Evolutionary conservation across 2,113 vertebrate species (phyloP).

Genomic region (Gambusia affinis): DNA sequence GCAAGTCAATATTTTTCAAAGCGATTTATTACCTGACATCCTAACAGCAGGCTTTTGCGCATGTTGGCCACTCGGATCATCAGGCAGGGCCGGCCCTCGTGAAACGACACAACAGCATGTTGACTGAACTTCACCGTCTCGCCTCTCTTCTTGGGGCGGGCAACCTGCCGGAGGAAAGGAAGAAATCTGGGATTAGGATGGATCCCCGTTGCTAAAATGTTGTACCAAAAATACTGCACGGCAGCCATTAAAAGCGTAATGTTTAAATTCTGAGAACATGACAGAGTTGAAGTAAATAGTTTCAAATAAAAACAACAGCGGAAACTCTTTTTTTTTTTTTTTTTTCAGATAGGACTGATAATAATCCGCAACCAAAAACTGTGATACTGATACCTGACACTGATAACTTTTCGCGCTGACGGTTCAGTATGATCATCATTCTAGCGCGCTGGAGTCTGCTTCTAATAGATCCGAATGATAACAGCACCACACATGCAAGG

Average conservation of each 20-base stretch:
- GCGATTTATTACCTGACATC: slow-evolving; percentile 82
- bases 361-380: not conserved
- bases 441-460: not conserved
- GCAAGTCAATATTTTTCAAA: not conserved
- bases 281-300: not conserved
- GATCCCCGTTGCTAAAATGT: not conserved
- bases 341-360: not conserved
- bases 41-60: slow-evolving; percentile 92
- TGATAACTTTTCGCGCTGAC: not conserved
- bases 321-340: not conserved
- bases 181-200: not conserved
- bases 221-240: not conserved
- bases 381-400: not conserved
- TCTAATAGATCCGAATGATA: too few species aligned
- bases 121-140: slow-evolving; percentile 97
- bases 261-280: not conserved
- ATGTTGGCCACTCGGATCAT: slow-evolving; percentile 98
- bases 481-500: too few species aligned
- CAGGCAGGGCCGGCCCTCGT: slow-evolving; percentile 89
- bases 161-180: slow-evolving; percentile 73
- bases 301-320: not conserved
- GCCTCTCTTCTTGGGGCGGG: slow-evolving; percentile 93
- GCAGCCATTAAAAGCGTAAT: not conserved
- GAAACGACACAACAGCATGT: slow-evolving; percentile 88
- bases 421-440: not conserved